These are phyloP conservation scores for Caenorhabditis uteleia DNA, from an alignment of 2,888 invertebrate species.

Conservation along the genomic window DNA sequence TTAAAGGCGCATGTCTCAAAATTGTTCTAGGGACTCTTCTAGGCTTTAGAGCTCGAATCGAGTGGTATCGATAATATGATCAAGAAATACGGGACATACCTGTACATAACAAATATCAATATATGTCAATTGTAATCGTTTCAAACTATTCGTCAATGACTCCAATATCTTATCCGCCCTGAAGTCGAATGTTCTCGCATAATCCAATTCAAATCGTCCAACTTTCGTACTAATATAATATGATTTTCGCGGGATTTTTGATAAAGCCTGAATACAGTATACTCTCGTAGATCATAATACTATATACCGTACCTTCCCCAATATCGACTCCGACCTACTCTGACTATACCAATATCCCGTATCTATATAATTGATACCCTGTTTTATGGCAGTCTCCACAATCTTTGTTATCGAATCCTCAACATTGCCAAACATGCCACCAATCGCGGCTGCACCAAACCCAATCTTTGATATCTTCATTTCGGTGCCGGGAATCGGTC, in stretches of 20 bases:
- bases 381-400: constrained; percentile 78
- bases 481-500: constrained; percentile 75
- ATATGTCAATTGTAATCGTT: constrained; percentile 80
- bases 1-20: no score
- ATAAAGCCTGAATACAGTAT: constrained; percentile 75
- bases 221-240: constrained; percentile 88
- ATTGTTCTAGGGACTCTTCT: no score
- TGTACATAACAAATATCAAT: constrained; percentile 82
- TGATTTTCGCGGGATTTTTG: constrained; percentile 80
- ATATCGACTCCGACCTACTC: constrained; percentile 81
- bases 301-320: constrained; percentile 77
- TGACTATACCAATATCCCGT: constrained; percentile 92
- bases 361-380: constrained; percentile 86
- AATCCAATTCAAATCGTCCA: constrained; percentile 81
- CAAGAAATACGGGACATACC: constrained; percentile 73
- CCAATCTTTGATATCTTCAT: constrained; percentile 56
- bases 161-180: constrained; percentile 79
- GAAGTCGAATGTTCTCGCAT: constrained; percentile 85
- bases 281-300: not conserved
- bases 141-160: constrained; percentile 81
- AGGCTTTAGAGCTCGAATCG: not conserved
- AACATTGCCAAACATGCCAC: constrained; percentile 61
- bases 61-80: not conserved
- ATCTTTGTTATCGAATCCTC: constrained; percentile 77
- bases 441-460: constrained; percentile 61